Evolutionary conservation across 2,113 vertebrate species (phyloP).

Genomic region (Pyxicephalus adspersus): DNA sequence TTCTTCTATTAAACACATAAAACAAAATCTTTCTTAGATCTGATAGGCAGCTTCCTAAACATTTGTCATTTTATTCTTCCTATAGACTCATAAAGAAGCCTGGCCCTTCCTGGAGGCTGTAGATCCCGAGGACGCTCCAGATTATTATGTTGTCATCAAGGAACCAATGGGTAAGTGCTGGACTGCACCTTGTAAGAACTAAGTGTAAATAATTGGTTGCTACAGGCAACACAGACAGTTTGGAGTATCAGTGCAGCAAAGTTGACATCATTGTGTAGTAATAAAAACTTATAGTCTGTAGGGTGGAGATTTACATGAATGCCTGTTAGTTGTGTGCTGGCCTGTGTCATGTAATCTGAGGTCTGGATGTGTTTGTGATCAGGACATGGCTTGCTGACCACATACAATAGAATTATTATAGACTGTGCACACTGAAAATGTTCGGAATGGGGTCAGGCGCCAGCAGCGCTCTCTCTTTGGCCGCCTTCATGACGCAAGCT

Average conservation of each 20-base stretch:
- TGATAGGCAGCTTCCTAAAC: background rate
- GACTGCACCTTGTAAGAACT: too few relatives aligned
- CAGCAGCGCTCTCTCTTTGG: background rate
- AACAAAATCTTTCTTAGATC: background rate
- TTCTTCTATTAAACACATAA: too few relatives aligned
- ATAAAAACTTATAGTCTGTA: too few relatives aligned
- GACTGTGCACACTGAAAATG: background rate
- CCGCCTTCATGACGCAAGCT: background rate
- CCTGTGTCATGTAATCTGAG: background rate
- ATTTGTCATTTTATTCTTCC: constrained; percentile 41
- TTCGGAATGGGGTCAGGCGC: background rate
- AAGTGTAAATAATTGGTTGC: too few relatives aligned
- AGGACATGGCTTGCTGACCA: background rate
- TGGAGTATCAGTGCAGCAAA: too few relatives aligned
- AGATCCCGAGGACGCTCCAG: constrained; percentile 94
- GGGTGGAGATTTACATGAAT: too few relatives aligned
- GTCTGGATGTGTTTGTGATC: background rate
- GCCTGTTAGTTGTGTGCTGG: too few relatives aligned
- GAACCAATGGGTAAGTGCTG: constrained; percentile 92
- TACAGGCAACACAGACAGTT: too few relatives aligned
- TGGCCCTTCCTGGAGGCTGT: constrained; percentile 98
- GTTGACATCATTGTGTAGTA: background rate
- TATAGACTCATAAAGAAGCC: constrained; percentile 96
- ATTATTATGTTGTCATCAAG: constrained; percentile 98
- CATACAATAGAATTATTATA: background rate